Conservation (phyloP, 2,797 vertebrate species). For the Cynopterus sphinx region DNA sequence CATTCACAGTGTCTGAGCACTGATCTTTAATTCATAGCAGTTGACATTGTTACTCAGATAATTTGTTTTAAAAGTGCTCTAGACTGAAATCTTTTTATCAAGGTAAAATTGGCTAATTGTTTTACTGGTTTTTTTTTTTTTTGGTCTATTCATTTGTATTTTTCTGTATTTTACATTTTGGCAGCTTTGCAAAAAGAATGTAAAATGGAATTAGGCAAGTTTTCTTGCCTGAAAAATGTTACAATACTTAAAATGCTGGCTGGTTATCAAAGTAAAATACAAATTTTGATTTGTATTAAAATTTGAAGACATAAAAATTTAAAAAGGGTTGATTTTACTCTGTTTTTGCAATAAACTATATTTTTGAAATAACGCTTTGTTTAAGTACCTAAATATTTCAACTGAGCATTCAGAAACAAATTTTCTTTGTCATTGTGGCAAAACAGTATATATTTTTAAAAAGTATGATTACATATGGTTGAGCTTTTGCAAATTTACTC, state of each 20-base stretch:
- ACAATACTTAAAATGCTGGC: background rate
- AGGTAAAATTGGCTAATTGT: background rate
- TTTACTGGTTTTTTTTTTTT: background rate
- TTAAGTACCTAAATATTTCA: conserved; percentile 7
- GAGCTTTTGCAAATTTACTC: background rate
- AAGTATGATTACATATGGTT: background rate
- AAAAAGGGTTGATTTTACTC: background rate
- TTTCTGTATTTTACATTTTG: background rate
- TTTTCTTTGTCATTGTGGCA: background rate
- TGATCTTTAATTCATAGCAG: background rate
- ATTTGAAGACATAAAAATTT: background rate
- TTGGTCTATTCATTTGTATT: background rate
- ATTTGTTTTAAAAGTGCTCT: background rate
- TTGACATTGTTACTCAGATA: background rate
- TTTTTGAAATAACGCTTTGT: background rate
- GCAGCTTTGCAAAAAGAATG: background rate
- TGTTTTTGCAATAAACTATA: background rate
- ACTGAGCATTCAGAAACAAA: background rate
- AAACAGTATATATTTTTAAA: background rate
- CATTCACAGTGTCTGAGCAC: background rate
- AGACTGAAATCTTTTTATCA: background rate
- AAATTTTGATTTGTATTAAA: conserved; percentile 9
- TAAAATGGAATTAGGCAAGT: background rate
- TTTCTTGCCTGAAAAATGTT: background rate
- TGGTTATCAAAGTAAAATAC: conserved; percentile 5